Evolutionary conservation across 2,113 vertebrate species (phyloP).

Genomic region (Trochalopteron elliotii): DNA sequence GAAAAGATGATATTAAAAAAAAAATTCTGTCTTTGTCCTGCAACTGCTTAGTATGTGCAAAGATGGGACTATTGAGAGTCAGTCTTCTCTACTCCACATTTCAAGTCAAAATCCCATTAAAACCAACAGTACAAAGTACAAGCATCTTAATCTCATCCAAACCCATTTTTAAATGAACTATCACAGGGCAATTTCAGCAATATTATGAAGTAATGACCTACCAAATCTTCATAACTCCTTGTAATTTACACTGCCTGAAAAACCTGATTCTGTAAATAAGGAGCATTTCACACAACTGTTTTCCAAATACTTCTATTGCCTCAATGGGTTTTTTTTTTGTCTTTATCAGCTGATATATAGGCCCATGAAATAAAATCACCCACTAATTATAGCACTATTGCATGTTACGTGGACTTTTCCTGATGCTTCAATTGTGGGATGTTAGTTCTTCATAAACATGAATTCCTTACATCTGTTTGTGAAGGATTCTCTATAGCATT

Average conservation of each 20-base stretch:
- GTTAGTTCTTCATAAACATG: background rate
- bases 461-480: background rate
- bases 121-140: background rate
- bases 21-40: background rate
- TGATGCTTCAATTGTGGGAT: background rate
- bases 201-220: background rate
- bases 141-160: background rate
- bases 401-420: background rate
- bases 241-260: background rate
- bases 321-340: background rate
- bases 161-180: background rate
- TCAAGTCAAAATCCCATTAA: background rate
- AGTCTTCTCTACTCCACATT: background rate
- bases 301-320: background rate
- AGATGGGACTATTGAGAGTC: background rate
- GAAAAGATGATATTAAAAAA: background rate
- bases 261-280: background rate
- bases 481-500: background rate
- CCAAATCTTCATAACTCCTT: background rate
- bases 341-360: background rate
- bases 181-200: background rate
- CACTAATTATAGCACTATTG: background rate
- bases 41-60: background rate
- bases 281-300: background rate
- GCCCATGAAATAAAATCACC: background rate